Base-by-base conservation (phyloP, 2,797 vertebrate genomes). In the Centropyge bicolor region DNA sequence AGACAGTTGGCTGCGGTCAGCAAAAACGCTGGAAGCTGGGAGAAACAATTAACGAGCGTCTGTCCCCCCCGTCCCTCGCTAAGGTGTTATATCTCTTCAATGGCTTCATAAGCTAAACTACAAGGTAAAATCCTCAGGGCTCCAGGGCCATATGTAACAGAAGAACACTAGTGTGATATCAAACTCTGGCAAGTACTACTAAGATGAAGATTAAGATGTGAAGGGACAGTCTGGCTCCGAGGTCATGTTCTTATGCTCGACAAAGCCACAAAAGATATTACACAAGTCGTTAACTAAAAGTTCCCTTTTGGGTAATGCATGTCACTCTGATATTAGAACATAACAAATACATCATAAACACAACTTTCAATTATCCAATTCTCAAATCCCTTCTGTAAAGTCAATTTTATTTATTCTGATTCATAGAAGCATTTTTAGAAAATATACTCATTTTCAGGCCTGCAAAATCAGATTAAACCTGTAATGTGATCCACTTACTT, bases 341-440 rank as follows among this genome's bases (percentile, higher is more conserved):
- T 35, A n/a, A 36, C 3, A 57, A 61, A 62, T 1, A 5, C 24
- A 70, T 19, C 49, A 72, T 9, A 54, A 71, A 68, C 7, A 12
- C 0, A 24, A 69, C 14, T 52, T 41, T 19, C 17, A 27, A 70
- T 13, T 31, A 80, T 7, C 9, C 17, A 54, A 16, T 49, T 76
- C 60, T 7, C 9, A 17, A 54, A 16, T 49, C 75, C 60, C 24
- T 86, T 78, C 57, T 92, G 89, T 83, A 89, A 92, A 92, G 85
- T 91, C 81, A 81, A 63, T 83, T 93, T 92, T 92, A 93, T 94
- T 95, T 83, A 91, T 92, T 92, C 67, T 83, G 86, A 93, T 90
- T 92, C 84, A 92, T 91, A 92, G 92, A 94, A 90, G 82, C 88
- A 91, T 91, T 91, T 94, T 95, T 94, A 94, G 89, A 95, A 95